These are phyloP conservation scores for Strix aluco DNA, from an alignment of 2,113 vertebrate genomes.

Conservation along the genomic window DNA sequence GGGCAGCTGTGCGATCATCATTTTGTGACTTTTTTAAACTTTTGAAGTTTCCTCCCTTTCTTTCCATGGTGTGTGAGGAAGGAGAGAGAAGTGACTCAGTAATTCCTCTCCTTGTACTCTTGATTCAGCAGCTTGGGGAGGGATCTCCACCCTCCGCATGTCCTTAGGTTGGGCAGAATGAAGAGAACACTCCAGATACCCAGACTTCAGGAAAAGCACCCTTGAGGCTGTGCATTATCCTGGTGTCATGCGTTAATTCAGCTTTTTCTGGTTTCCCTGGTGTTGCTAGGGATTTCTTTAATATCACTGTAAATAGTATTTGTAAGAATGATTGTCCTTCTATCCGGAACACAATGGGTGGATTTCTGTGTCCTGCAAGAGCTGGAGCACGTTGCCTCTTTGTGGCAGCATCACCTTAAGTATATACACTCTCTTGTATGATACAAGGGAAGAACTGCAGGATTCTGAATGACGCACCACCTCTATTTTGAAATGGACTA, in stretches of 20 bases:
- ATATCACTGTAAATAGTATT: not conserved
- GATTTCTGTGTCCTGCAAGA: not conserved
- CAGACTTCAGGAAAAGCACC: not conserved
- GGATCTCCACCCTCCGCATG: not conserved
- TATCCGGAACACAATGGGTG: not conserved
- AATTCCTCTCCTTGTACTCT: not conserved
- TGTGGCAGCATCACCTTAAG: not conserved
- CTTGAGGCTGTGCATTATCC: not conserved
- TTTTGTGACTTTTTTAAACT: not conserved
- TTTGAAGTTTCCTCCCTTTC: not conserved
- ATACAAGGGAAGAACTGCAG: not conserved
- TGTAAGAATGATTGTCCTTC: not conserved
- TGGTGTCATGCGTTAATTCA: not conserved
- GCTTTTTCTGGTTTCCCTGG: not conserved
- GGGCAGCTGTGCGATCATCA: rapidly evolving
- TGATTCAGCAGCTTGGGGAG: not conserved
- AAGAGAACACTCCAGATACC: not conserved
- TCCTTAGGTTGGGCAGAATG: not conserved
- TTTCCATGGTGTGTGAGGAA: not conserved
- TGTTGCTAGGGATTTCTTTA: not conserved
- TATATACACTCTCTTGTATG: not conserved
- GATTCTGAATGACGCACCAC: not conserved
- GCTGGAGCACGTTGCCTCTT: not conserved
- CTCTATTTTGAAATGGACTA: not conserved
- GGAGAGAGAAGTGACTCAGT: not conserved